phyloP scores from a whole-genome alignment of 2,113 vertebrate species.

The Chloropsis cyanopogon region DNA sequence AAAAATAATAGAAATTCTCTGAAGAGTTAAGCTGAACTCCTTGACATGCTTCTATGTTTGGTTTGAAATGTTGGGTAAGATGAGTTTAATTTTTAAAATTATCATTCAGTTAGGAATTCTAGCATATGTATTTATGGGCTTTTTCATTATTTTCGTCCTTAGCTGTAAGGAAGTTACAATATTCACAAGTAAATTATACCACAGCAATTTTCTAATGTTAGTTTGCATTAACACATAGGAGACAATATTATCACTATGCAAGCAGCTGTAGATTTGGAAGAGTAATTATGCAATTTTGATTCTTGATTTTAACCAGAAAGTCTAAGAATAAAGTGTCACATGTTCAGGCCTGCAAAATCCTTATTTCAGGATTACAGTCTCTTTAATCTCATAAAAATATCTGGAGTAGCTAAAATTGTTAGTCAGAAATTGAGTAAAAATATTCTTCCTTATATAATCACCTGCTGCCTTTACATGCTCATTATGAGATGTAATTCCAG shows the following conservation, averaged over 20 bases:
- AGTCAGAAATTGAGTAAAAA: neutral
- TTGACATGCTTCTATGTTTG: neutral
- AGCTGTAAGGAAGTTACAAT: neutral
- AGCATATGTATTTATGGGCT: neutral
- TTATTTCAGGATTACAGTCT: neutral
- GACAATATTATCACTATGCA: neutral
- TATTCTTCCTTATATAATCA: neutral
- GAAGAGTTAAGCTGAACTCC: neutral
- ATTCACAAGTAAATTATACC: neutral
- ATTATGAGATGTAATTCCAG: neutral
- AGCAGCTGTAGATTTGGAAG: slow-evolving; percentile 15
- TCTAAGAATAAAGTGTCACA: neutral
- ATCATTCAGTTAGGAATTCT: neutral
- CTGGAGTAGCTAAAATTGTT: neutral
- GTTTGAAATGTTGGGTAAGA: neutral
- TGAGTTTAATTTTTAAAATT: neutral
- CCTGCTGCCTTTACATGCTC: neutral
- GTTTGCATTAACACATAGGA: neutral
- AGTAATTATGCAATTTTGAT: slow-evolving; percentile 41
- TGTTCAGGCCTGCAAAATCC: neutral
- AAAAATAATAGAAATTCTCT: slow-evolving; percentile 20
- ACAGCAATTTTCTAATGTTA: neutral
- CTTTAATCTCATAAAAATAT: neutral
- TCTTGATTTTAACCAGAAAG: slow-evolving; percentile 3
- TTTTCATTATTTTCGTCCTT: neutral